A percentile compares a stretch with the other conserved stretches of the same genome.
Evolutionary conservation across 2,113 vertebrate species (phyloP).

Genomic region (Ancistrus triradiatus): DNA sequence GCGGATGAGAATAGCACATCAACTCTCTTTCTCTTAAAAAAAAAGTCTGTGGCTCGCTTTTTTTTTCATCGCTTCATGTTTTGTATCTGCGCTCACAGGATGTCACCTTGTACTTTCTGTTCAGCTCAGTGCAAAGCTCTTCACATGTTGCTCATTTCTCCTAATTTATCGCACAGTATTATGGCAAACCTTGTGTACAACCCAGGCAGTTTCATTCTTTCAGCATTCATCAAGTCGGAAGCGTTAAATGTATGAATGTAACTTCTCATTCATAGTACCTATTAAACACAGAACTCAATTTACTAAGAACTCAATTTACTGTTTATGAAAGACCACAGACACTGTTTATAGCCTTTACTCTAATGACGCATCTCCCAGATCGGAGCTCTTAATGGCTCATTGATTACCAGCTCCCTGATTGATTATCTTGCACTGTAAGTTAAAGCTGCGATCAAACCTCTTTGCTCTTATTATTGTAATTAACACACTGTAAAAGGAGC

Average conservation of each 20-base stretch:
- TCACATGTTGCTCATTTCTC: neutral
- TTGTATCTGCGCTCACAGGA: constrained; percentile 28
- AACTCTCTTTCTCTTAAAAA: constrained; percentile 26
- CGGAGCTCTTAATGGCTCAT: constrained; percentile 14
- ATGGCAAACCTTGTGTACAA: too few relatives aligned
- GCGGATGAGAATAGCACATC: constrained; percentile 21
- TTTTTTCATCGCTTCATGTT: constrained; percentile 12
- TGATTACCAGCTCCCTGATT: constrained; percentile 30
- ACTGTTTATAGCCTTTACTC: neutral
- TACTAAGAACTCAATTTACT: neutral
- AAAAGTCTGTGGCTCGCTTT: constrained; percentile 37
- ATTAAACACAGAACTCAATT: neutral
- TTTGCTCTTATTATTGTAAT: constrained; percentile 30
- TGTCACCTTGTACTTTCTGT: constrained; percentile 27
- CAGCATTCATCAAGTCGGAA: too few relatives aligned
- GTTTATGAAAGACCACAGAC: neutral
- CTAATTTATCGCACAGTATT: too few relatives aligned
- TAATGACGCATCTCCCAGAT: neutral
- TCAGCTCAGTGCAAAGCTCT: constrained; percentile 7
- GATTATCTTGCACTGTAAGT: constrained; percentile 41
- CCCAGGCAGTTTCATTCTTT: too few relatives aligned
- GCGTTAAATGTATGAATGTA: too few relatives aligned
- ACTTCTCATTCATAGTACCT: neutral
- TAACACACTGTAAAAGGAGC: constrained; percentile 37
- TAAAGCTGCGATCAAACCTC: constrained; percentile 36